phyloP scores from a whole-genome alignment of 2,113 vertebrate species.

The Datnioides undecimradiatus region DNA sequence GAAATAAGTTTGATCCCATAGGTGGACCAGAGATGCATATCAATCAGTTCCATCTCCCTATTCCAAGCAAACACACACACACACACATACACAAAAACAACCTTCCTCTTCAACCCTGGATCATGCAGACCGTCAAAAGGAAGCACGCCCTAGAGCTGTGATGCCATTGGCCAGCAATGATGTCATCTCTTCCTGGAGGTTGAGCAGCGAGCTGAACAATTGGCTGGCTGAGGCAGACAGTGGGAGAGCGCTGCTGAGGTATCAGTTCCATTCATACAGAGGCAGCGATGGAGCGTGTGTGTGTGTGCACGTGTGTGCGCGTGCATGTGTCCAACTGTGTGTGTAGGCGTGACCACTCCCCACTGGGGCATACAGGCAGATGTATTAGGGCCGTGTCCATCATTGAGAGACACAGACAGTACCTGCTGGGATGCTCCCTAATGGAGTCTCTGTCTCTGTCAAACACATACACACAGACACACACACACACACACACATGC shows the following conservation, averaged over 20 bases:
- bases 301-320: constrained; percentile 16
- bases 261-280: constrained; percentile 92
- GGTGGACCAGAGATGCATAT: constrained; percentile 62
- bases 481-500: constrained; percentile 17
- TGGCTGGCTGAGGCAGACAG: constrained; percentile 87
- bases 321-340: constrained; percentile 15
- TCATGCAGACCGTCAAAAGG: constrained; percentile 62
- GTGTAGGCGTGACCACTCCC: constrained; percentile 53
- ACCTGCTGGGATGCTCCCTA: constrained; percentile 71
- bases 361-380: constrained; percentile 47
- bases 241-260: constrained; percentile 86
- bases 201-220: constrained; percentile 83
- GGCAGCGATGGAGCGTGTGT: constrained; percentile 56
- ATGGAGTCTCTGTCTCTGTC: constrained; percentile 50
- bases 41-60: constrained; percentile 63
- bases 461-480: constrained; percentile 51
- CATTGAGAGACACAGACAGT: constrained; percentile 57
- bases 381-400: constrained; percentile 67
- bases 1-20: constrained; percentile 63
- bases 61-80: constrained; percentile 23
- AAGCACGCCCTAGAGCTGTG: constrained; percentile 85
- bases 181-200: constrained; percentile 92
- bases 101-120: constrained; percentile 31
- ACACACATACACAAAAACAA: constrained; percentile 26
- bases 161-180: constrained; percentile 94